Conservation (phyloP, 2,797 vertebrate species). For the Sebastes umbrosus region DNA sequence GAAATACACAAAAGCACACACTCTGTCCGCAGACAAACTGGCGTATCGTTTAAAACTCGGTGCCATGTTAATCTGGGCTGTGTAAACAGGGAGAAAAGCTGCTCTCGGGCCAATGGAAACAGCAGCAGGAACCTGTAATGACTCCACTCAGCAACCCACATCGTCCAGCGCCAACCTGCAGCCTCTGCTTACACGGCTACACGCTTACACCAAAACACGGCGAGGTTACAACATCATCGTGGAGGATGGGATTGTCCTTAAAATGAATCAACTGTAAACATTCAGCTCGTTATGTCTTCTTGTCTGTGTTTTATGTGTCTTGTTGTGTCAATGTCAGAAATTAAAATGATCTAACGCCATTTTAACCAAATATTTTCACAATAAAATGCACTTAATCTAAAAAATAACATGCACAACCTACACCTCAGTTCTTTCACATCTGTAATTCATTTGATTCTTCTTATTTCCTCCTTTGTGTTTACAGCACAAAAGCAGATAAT, state of each 20-base stretch:
- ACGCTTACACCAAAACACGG: conserved; percentile 41
- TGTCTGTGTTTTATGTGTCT: background rate
- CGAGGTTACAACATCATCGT: conserved; percentile 15
- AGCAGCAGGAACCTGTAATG: conserved; percentile 5
- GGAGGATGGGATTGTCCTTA: background rate
- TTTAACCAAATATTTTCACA: background rate
- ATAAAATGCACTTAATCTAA: background rate
- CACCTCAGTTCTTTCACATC: background rate
- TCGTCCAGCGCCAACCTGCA: background rate
- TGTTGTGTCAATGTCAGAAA: background rate
- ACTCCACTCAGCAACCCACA: conserved; percentile 30
- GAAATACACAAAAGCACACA: background rate
- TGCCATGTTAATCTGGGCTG: conserved; percentile 11
- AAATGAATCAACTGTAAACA: background rate
- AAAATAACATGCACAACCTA: background rate
- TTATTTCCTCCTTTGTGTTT: background rate
- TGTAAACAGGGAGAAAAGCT: conserved; percentile 21
- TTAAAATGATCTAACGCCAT: background rate
- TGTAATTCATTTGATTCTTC: background rate
- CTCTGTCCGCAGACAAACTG: background rate
- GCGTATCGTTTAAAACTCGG: background rate
- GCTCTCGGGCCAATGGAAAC: conserved; percentile 25
- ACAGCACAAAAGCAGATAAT: background rate
- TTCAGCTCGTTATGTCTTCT: background rate
- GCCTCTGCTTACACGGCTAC: conserved; percentile 36